phyloP scores from a whole-genome alignment of 1,140 invertebrate species.

The Brachionus rubens region DNA sequence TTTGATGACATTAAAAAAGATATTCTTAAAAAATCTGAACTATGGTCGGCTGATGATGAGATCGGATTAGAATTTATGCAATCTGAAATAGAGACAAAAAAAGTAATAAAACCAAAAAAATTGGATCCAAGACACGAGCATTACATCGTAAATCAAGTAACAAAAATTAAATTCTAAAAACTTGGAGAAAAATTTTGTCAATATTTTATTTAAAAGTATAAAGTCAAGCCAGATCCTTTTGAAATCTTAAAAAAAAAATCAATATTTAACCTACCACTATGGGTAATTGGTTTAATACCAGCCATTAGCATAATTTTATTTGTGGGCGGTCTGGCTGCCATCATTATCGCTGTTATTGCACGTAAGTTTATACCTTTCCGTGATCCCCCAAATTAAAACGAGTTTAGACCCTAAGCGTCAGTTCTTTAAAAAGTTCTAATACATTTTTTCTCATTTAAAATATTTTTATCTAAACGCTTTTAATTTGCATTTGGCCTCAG shows the following conservation, averaged over 20 bases:
- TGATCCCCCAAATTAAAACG: too few species aligned
- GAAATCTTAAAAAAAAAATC: neutral
- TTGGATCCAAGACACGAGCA: neutral
- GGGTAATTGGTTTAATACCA: neutral
- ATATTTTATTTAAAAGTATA: neutral
- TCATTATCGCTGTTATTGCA: neutral
- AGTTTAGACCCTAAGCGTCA: neutral
- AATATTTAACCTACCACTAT: conserved; percentile 6
- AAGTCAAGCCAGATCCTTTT: neutral
- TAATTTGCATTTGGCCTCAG: too few species aligned
- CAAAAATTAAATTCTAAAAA: too few species aligned
- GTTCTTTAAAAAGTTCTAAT: too few species aligned
- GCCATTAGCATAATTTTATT: neutral
- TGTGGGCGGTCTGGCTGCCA: neutral
- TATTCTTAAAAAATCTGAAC: neutral
- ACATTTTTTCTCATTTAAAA: too few species aligned
- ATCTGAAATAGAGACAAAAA: neutral
- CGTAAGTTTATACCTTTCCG: too few species aligned
- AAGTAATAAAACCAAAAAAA: neutral
- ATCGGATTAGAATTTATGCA: neutral
- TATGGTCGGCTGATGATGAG: conserved; percentile 9
- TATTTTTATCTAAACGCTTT: too few species aligned
- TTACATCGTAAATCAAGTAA: conserved; percentile 16
- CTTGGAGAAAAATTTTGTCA: neutral
- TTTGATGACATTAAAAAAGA: neutral